phyloP scores from a whole-genome alignment of 37 sponge, comb jelly and placozoan species.

The Oopsacas minuta region DNA sequence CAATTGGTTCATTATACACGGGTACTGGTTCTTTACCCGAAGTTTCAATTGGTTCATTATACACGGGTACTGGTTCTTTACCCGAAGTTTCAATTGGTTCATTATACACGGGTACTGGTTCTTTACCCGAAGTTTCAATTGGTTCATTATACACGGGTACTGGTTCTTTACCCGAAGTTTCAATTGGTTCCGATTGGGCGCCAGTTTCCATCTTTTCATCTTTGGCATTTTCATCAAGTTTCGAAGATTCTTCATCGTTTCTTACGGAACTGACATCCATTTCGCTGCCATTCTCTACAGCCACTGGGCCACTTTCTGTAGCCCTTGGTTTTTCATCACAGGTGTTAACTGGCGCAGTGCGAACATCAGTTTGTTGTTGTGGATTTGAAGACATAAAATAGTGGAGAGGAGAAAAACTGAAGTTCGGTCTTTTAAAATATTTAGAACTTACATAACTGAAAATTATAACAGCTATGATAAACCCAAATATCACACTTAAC shows the following conservation, averaged over 20 bases:
- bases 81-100: no score
- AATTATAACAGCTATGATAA: background rate
- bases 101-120: no score
- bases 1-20: no score
- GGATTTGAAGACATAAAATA: background rate
- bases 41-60: no score
- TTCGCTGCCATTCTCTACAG: no score
- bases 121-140: no score
- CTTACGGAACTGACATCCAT: no score
- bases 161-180: no score
- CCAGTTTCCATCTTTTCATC: background rate
- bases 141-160: no score
- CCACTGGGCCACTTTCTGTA: background rate
- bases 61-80: no score
- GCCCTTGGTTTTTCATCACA: background rate
- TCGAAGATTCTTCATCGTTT: no score
- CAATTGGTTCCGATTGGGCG: background rate
- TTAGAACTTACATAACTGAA: background rate
- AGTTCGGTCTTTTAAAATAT: background rate
- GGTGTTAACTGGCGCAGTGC: background rate
- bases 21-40: no score
- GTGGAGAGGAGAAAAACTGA: background rate
- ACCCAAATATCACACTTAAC: background rate
- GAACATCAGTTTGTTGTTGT: background rate
- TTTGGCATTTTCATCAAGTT: background rate